Base-by-base conservation (phyloP, 1,140 invertebrate species). In the Drosophila subpulchrella region DNA sequence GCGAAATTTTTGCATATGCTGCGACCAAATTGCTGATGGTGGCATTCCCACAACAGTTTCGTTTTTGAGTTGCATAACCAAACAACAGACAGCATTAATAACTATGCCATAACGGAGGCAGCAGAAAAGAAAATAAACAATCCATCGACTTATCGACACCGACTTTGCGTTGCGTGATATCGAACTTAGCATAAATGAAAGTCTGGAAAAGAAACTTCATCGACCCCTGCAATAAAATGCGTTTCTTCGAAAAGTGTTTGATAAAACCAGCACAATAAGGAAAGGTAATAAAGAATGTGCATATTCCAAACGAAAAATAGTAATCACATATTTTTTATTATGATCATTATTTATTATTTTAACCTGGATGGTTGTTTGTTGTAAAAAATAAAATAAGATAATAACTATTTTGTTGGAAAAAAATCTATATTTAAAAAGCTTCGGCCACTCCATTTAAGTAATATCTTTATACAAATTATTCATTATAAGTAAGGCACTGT, bases 151-250 rank as follows among this genome's bases (percentile, higher is more conserved):
- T 44, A 63, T 65, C 39, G 27, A 32, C 62, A 32, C 7, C 6
- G 24, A 73, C 67, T 30, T 13, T 6, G 12, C 46, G 34, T 73
- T 74, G 48, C 57, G 70, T 77, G 47, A 58, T 68, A 38, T 32
- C 32, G 13, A 53, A 61, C 32, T 73, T 75, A 75, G 53, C 73
- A 75, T 75, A 65, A 65, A 75, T 44, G 71, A 63, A 75, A 75
- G 51, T 51, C 13, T 42, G 38, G 46, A 53, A 59, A 47, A 54
- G 20, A 42, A 42, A 41, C 13, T 11, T 0, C 15, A 3, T 4
- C 24, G 11, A 20, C 4, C 2, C 5, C 6, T 11, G 44, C 46
- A 27, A 7, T 4, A n/a, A 48, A 48, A 27, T 27, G 24, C 24
- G 24, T 46, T 42, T 68, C 36, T 59, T 60, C 38, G 59, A 7